Percentiles rank a stretch among this genome's conserved stretches.
Conservation (phyloP, 1,140 invertebrate genomes). For the Ceratosolen solmsi region DNA sequence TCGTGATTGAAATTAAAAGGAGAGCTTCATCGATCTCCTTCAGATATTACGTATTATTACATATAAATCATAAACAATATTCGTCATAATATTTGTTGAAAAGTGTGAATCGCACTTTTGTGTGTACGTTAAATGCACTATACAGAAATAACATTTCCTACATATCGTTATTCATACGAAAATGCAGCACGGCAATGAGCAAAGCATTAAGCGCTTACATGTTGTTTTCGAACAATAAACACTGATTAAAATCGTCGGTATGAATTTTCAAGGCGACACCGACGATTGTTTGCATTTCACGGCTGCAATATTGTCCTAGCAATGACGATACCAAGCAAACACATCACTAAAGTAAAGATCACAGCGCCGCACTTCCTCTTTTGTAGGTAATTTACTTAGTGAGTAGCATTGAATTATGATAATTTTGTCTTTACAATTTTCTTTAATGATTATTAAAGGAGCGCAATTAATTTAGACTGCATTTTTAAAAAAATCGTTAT, state of each 20-base stretch:
- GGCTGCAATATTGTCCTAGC: slow-evolving; percentile 26
- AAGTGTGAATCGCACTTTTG: too few relatives aligned
- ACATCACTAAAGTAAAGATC: slow-evolving; percentile 12
- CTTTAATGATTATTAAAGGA: not conserved
- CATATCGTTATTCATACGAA: slow-evolving; percentile 17
- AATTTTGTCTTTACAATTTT: not conserved
- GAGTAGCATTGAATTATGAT: not conserved
- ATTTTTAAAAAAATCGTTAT: too few relatives aligned
- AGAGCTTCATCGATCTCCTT: too few relatives aligned
- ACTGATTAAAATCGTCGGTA: slow-evolving; percentile 35
- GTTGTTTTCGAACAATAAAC: slow-evolving; percentile 34
- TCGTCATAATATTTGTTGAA: too few relatives aligned
- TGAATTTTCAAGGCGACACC: slow-evolving; percentile 43
- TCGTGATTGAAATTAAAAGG: too few relatives aligned
- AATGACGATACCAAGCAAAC: not conserved
- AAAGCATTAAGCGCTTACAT: slow-evolving; percentile 10
- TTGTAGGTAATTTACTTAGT: not conserved
- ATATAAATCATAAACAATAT: too few relatives aligned
- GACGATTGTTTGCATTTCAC: slow-evolving; percentile 41
- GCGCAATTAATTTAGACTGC: too few relatives aligned
- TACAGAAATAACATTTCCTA: not conserved
- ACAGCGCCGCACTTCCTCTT: not conserved
- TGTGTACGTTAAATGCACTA: too few relatives aligned
- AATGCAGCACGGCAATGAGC: slow-evolving; percentile 7
- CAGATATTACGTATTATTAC: too few relatives aligned